A percentile compares a stretch with the other conserved stretches of the same genome.
These are phyloP conservation scores for Caenorhabditis zanzibari DNA, from an alignment of 2,888 invertebrate species.

Conservation along the genomic window DNA sequence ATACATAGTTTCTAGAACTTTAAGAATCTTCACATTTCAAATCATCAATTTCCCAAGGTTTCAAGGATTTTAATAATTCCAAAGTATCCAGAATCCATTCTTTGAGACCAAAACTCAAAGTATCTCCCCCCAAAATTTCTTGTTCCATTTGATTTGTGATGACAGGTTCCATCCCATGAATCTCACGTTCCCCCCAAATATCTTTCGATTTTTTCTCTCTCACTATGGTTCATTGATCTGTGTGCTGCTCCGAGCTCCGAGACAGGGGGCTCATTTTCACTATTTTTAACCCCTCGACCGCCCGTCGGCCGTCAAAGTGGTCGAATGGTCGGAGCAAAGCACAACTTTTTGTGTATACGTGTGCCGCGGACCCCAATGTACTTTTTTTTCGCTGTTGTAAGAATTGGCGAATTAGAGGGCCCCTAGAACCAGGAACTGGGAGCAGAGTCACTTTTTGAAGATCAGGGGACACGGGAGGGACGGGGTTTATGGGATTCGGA, in stretches of 20 bases:
- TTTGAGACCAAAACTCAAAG: background rate
- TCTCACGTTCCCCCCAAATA: constrained; percentile 37
- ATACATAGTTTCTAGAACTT: no score
- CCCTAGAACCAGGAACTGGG: constrained; percentile 35
- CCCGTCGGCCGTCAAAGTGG: constrained; percentile 3
- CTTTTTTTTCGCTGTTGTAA: constrained; percentile 24
- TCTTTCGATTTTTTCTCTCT: constrained; percentile 5
- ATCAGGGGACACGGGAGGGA: constrained; percentile 31
- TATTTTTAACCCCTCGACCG: constrained; percentile 38
- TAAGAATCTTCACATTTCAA: no score
- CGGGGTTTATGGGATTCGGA: constrained; percentile 50
- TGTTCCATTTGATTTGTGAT: background rate
- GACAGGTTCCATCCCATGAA: constrained; percentile 13
- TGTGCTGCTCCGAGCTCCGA: no score
- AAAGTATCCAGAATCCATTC: no score
- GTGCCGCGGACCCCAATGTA: constrained; percentile 21
- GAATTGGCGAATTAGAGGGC: background rate
- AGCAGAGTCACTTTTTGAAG: constrained; percentile 48
- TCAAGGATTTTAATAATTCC: no score
- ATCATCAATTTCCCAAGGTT: no score
- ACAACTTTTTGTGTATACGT: constrained; percentile 19
- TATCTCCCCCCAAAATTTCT: background rate
- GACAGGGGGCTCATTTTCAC: no score
- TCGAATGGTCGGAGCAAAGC: constrained; percentile 36
- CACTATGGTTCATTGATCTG: background rate